Evolutionary conservation across 2,797 vertebrate genomes (phyloP).

Genomic region (Fundulus diaphanus): DNA sequence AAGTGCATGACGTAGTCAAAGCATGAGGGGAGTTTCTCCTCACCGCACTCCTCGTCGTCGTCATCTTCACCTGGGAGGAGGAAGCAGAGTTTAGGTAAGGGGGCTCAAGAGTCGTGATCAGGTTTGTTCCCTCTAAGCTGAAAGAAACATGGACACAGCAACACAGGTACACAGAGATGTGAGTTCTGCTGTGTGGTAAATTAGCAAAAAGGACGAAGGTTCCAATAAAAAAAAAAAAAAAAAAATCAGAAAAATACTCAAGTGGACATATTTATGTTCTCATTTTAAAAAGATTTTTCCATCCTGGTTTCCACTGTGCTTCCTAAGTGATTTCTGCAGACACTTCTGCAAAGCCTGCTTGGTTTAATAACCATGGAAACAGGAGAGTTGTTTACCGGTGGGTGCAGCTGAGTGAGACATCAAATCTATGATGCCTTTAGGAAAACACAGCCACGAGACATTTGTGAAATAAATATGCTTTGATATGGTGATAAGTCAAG

Average conservation of each 20-base stretch:
- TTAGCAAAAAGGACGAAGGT: not conserved
- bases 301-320: not conserved
- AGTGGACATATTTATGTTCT: no score
- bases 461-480: not conserved
- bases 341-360: not conserved
- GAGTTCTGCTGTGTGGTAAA: not conserved
- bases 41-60: constrained; percentile 95
- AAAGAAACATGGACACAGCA: not conserved
- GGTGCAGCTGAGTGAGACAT: constrained; percentile 1
- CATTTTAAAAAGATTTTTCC: not conserved
- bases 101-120: not conserved
- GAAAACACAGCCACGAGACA: not conserved
- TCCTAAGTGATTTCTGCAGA: not conserved
- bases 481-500: not conserved
- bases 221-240: not conserved
- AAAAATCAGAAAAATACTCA: no score
- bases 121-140: not conserved
- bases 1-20: constrained; percentile 99
- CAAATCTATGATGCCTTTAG: not conserved
- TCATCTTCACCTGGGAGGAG: constrained; percentile 91
- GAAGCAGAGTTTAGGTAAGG: not conserved
- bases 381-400: not conserved
- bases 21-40: constrained; percentile 98
- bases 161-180: not conserved
- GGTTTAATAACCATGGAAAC: constrained; percentile 9